Evolutionary conservation across 2,888 invertebrate species (phyloP).

Genomic region (Tanaodytes sp.): DNA sequence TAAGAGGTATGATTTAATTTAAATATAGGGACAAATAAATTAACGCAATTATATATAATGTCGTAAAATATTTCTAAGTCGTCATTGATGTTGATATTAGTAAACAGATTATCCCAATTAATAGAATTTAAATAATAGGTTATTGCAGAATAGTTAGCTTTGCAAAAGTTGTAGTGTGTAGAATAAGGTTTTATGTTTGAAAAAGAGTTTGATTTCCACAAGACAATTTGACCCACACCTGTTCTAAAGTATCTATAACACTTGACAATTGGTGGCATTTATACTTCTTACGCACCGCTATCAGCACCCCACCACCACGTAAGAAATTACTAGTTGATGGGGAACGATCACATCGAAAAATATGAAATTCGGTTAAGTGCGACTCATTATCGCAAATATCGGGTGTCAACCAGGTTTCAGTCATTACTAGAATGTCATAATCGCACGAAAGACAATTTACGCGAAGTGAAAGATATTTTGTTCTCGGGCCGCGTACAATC

Average conservation of each 20-base stretch:
- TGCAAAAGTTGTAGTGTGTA: no score
- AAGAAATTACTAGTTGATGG: not conserved
- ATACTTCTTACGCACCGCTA: not conserved
- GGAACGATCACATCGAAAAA: not conserved
- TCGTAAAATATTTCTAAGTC: no score
- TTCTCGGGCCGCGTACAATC: not conserved
- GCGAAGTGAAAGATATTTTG: not conserved
- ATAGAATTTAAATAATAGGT: no score
- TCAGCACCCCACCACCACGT: not conserved
- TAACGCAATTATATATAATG: no score
- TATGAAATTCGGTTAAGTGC: not conserved
- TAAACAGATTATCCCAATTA: no score
- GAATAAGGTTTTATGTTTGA: no score
- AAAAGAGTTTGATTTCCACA: no score
- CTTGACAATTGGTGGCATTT: not conserved
- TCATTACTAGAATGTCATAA: conserved; percentile 3
- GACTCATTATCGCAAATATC: not conserved
- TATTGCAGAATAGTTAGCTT: no score
- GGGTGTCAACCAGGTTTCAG: not conserved
- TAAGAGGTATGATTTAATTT: no score
- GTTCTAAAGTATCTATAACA: not conserved
- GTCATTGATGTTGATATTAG: no score
- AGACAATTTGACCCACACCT: not conserved
- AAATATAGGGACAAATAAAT: no score
- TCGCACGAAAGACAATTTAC: no score